phyloP scores from a whole-genome alignment of 2,797 vertebrate genomes.

The Holocentrus rufus region DNA sequence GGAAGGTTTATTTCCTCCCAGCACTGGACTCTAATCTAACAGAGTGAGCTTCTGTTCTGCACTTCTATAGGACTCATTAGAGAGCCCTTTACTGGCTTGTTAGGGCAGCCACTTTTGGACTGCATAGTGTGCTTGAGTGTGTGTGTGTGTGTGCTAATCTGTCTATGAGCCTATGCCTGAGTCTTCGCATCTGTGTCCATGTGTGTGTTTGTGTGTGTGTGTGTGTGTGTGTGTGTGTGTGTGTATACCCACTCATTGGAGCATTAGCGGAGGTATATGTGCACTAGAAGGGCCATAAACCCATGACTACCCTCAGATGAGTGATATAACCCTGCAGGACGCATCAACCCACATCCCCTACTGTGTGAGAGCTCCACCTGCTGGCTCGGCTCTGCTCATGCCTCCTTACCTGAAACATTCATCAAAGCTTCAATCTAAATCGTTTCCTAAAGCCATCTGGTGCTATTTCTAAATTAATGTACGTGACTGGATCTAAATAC shows the following conservation, averaged over 20 bases:
- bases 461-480: constrained; percentile 63
- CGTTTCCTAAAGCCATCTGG: constrained; percentile 57
- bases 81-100: constrained; percentile 68
- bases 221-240: not conserved
- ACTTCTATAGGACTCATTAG: constrained; percentile 74
- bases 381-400: constrained; percentile 56
- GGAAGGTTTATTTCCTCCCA: constrained; percentile 59
- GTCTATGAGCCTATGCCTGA: constrained; percentile 24
- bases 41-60: constrained; percentile 67
- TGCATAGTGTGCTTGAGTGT: constrained; percentile 35
- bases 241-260: constrained; percentile 49
- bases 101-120: constrained; percentile 50
- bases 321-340: constrained; percentile 59
- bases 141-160: constrained; percentile 28
- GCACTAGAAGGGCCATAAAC: constrained; percentile 60
- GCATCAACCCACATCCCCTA: constrained; percentile 33
- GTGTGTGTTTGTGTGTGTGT: not conserved
- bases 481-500: constrained; percentile 65
- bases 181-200: not conserved
- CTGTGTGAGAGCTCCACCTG: constrained; percentile 74
- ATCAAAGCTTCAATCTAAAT: constrained; percentile 55
- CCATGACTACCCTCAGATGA: constrained; percentile 66
- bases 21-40: constrained; percentile 66
- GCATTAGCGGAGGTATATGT: constrained; percentile 52
- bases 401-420: constrained; percentile 53